Evolutionary conservation across 2,888 invertebrate species (phyloP).

Genomic region (Craniophora ligustri): DNA sequence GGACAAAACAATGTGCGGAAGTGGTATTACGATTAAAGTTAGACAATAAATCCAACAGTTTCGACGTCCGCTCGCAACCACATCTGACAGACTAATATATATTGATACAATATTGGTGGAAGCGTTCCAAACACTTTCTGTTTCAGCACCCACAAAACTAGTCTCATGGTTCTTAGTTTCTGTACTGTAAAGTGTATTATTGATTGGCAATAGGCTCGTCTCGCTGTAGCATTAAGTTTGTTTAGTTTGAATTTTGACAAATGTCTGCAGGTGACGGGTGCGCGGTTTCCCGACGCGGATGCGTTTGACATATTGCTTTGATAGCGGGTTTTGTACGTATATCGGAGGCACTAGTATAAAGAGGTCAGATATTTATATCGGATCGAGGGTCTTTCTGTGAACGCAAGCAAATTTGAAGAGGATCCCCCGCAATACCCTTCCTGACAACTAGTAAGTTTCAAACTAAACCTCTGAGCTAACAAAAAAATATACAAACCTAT

Average conservation of each 20-base stretch:
- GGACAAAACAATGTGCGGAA: slow-evolving; percentile 57
- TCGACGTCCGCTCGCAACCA: slow-evolving; percentile 70
- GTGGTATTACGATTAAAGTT: slow-evolving; percentile 74
- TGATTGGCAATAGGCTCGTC: slow-evolving; percentile 24
- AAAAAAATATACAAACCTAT: neutral
- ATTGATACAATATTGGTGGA: slow-evolving; percentile 78
- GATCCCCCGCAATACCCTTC: too few relatives aligned
- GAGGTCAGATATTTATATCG: slow-evolving; percentile 43
- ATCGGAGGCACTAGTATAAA: slow-evolving; percentile 68
- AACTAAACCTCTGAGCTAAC: slow-evolving; percentile 2
- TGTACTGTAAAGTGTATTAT: slow-evolving; percentile 57
- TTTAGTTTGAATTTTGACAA: slow-evolving; percentile 83
- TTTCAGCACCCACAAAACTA: slow-evolving; percentile 10
- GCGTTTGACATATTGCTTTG: slow-evolving; percentile 85
- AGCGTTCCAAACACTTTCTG: slow-evolving; percentile 51
- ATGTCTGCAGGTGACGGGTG: slow-evolving; percentile 86
- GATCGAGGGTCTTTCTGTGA: slow-evolving; percentile 27
- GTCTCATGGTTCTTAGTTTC: neutral
- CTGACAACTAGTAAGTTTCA: slow-evolving; percentile 25
- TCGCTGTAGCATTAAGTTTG: slow-evolving; percentile 57
- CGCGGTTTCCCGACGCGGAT: slow-evolving; percentile 80
- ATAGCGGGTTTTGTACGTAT: slow-evolving; percentile 76
- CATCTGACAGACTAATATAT: slow-evolving; percentile 79
- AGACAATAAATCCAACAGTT: slow-evolving; percentile 77
- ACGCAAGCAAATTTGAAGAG: slow-evolving; percentile 30